Evolutionary conservation across 2,888 invertebrate genomes (phyloP).

Genomic region (Sepiola atlantica): DNA sequence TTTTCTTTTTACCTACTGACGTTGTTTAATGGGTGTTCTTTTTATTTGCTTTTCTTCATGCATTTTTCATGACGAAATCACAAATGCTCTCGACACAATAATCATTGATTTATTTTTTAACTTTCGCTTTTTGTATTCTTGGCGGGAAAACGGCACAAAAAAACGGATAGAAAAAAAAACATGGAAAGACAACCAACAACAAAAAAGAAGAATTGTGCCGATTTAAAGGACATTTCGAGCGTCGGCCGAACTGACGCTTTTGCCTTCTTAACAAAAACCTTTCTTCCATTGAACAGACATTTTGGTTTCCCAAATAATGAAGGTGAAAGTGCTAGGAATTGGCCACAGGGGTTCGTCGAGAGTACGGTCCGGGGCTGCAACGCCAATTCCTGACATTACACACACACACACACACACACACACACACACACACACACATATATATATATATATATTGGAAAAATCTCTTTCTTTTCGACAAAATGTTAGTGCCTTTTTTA

Average conservation of each 20-base stretch:
- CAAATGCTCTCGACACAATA: conserved; percentile 4
- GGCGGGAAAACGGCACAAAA: background rate
- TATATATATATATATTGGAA: too few species aligned
- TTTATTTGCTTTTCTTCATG: background rate
- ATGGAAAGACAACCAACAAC: background rate
- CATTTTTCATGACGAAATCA: background rate
- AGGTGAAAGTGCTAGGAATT: background rate
- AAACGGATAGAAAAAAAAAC: background rate
- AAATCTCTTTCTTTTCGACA: too few species aligned
- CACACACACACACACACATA: too few species aligned
- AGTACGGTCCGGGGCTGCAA: too few species aligned
- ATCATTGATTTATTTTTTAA: background rate
- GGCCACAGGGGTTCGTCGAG: background rate
- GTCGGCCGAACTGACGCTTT: background rate
- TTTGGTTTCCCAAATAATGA: background rate
- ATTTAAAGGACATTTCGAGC: background rate
- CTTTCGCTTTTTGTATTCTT: background rate
- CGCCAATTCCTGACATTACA: too few species aligned
- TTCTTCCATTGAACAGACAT: background rate
- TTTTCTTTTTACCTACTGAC: background rate
- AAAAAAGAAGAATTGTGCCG: background rate
- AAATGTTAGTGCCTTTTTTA: too few species aligned
- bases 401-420: too few species aligned
- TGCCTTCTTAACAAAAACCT: background rate
- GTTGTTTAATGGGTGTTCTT: background rate